Evolutionary conservation across 2,113 vertebrate genomes (phyloP).

Genomic region (Albula glossodonta): DNA sequence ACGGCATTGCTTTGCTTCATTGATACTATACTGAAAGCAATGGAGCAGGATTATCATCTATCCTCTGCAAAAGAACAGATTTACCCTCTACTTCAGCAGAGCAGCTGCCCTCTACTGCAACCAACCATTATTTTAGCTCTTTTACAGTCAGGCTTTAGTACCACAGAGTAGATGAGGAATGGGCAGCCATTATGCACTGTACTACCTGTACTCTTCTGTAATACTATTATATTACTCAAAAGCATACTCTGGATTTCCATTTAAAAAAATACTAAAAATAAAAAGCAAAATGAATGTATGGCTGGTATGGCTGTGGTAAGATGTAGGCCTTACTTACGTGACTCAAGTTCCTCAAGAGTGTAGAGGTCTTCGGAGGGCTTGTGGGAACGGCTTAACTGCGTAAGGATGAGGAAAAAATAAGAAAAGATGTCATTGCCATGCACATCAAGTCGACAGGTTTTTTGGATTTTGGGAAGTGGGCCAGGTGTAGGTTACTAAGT

Average conservation of each 20-base stretch:
- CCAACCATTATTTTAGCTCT: neutral
- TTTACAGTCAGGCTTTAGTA: neutral
- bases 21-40: neutral
- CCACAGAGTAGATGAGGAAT: neutral
- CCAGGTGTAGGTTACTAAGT: slow-evolving; percentile 1
- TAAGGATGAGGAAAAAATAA: slow-evolving; percentile 26
- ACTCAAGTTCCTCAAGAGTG: slow-evolving; percentile 82
- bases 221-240: neutral
- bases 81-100: neutral
- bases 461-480: neutral
- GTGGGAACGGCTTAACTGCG: slow-evolving; percentile 72
- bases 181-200: no score
- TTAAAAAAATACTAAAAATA: neutral
- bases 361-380: slow-evolving; percentile 77
- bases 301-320: no score
- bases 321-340: slow-evolving; percentile 75
- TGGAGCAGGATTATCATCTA: no score
- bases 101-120: neutral
- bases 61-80: no score
- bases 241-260: neutral
- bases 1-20: neutral
- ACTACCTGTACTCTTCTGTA: no score
- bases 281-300: no score
- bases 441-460: neutral
- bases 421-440: neutral